Evolutionary conservation across 2,113 vertebrate genomes (phyloP).

Genomic region (Raja brachyura): DNA sequence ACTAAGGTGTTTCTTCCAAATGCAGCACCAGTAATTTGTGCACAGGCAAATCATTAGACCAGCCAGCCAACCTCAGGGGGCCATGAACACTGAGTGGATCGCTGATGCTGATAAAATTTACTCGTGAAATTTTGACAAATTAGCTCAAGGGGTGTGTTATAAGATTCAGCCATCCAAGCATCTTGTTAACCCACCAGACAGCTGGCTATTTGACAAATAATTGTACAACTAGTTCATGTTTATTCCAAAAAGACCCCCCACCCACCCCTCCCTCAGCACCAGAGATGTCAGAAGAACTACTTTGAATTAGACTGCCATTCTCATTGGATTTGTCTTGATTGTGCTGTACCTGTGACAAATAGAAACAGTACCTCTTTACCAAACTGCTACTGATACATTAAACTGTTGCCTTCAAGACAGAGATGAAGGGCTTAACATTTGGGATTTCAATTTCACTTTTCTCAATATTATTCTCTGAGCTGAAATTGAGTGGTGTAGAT

Average conservation of each 20-base stretch:
- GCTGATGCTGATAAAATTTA: constrained; percentile 35
- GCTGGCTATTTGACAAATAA: constrained; percentile 36
- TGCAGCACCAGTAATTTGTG: constrained; percentile 36
- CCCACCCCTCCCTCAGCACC: background rate
- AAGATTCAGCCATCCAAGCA: constrained; percentile 18
- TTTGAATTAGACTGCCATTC: constrained; percentile 5
- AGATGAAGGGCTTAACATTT: background rate
- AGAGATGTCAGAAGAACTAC: constrained; percentile 8
- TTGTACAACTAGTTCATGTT: constrained; percentile 19
- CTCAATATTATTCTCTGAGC: background rate
- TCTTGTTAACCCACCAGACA: constrained; percentile 37
- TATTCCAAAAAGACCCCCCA: constrained; percentile 8
- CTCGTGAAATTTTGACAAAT: constrained; percentile 30
- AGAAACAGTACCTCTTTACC: background rate
- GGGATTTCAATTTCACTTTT: background rate
- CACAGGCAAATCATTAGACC: constrained; percentile 31
- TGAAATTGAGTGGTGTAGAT: background rate
- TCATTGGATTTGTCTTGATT: background rate
- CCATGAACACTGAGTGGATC: background rate
- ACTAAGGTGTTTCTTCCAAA: constrained; percentile 35
- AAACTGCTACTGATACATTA: background rate
- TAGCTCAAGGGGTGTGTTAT: constrained; percentile 36
- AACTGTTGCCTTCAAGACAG: background rate
- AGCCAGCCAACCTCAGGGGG: constrained; percentile 31
- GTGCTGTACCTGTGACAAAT: background rate